Conservation (phyloP, 2,888 invertebrate genomes). For the Sisyra terminalis region DNA sequence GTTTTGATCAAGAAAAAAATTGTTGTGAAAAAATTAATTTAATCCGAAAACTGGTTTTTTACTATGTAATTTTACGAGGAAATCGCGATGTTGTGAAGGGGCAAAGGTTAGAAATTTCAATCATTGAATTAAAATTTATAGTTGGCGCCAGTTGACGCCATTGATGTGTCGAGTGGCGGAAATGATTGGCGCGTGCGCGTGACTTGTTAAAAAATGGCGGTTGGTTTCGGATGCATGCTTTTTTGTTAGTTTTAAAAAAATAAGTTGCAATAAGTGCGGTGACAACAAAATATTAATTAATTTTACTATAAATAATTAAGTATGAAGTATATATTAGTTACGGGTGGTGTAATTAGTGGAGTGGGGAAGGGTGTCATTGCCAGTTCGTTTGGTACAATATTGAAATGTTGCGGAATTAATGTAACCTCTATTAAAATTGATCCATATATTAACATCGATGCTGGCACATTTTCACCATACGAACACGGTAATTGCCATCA, state of each 20-base stretch:
- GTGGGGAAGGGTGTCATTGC: slow-evolving; percentile 94
- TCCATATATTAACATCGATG: slow-evolving; percentile 98
- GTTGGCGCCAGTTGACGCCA: too few species aligned
- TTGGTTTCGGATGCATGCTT: too few species aligned
- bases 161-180: neutral
- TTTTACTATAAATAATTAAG: too few species aligned
- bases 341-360: slow-evolving; percentile 98
- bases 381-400: slow-evolving; percentile 85
- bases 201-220: too few species aligned
- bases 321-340: slow-evolving; percentile 97
- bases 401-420: slow-evolving; percentile 88
- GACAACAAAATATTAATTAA: too few species aligned
- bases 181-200: neutral
- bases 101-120: too few species aligned
- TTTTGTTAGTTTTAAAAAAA: neutral
- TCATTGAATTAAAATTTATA: too few species aligned
- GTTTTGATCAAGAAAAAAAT: too few species aligned
- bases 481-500: slow-evolving; percentile 98
- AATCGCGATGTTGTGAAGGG: too few species aligned
- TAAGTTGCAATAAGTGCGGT: neutral
- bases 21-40: too few species aligned
- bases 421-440: slow-evolving; percentile 99
- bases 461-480: slow-evolving; percentile 97
- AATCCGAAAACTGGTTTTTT: too few species aligned
- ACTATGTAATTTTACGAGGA: neutral